Evolutionary conservation across 2,797 vertebrate species (phyloP).

Genomic region (Rhabdophis nuchalis): DNA sequence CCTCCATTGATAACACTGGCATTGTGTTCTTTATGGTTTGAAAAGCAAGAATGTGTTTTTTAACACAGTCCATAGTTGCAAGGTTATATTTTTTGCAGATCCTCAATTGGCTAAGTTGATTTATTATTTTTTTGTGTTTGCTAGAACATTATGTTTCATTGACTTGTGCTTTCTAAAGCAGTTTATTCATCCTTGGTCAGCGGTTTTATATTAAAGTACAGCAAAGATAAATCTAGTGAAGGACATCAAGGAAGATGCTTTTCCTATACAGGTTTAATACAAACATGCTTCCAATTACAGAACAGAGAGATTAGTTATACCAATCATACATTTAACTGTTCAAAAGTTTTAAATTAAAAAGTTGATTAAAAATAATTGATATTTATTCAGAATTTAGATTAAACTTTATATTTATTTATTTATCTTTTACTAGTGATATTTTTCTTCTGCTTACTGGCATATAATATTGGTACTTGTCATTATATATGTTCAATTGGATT

Average conservation of each 20-base stretch:
- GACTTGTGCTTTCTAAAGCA: slow-evolving; percentile 45
- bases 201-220: slow-evolving; percentile 18
- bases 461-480: neutral
- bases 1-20: neutral
- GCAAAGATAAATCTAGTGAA: slow-evolving; percentile 31
- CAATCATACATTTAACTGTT: neutral
- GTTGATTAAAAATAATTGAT: neutral
- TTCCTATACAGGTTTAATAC: neutral
- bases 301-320: neutral
- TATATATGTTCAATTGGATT: neutral
- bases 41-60: slow-evolving; percentile 21
- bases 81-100: slow-evolving; percentile 18
- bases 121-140: slow-evolving; percentile 42
- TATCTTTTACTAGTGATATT: neutral
- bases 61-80: accelerated
- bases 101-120: slow-evolving; percentile 26
- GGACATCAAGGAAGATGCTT: slow-evolving; percentile 4
- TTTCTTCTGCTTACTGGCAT: neutral
- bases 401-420: neutral
- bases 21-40: slow-evolving; percentile 1
- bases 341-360: slow-evolving; percentile 2
- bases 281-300: neutral
- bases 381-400: neutral
- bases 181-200: slow-evolving; percentile 42
- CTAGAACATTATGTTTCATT: slow-evolving; percentile 33